Evolutionary conservation across 2,888 invertebrate species (phyloP).

Genomic region (Coleophora deauratella): DNA sequence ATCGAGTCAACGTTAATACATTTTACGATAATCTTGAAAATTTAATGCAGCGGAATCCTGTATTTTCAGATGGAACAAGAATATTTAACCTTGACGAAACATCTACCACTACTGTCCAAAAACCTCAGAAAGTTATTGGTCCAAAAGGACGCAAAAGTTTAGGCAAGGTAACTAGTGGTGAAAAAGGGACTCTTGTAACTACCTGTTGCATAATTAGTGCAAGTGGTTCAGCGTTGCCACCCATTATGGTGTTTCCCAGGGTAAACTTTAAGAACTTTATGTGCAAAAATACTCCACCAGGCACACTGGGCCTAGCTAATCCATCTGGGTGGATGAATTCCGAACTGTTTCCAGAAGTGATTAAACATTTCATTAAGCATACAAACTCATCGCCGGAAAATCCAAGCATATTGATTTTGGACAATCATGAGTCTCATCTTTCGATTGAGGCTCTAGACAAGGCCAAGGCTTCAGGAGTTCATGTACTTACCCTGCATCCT

Average conservation of each 20-base stretch:
- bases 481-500: conserved; percentile 37
- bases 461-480: conserved; percentile 10
- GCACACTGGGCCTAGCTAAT: conserved; percentile 6
- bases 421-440: conserved; percentile 12
- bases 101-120: conserved; percentile 7
- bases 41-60: background rate
- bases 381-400: conserved; percentile 2
- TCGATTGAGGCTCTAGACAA: conserved; percentile 7
- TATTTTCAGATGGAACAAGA: conserved; percentile 3
- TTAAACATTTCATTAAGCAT: conserved; percentile 18
- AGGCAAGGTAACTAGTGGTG: conserved; percentile 11
- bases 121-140: conserved; percentile 3
- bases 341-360: conserved; percentile 13
- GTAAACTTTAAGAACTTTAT: conserved; percentile 5
- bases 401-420: conserved; percentile 8
- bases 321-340: conserved; percentile 13
- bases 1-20: conserved; percentile 4
- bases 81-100: conserved; percentile 10
- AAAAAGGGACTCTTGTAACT: conserved; percentile 24
- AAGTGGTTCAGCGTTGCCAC: conserved; percentile 4
- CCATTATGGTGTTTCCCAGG: conserved; percentile 8
- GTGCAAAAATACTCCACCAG: conserved; percentile 1
- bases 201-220: conserved; percentile 22
- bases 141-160: conserved; percentile 3
- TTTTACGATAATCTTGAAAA: too few relatives aligned